Conservation (phyloP, 2,113 vertebrate species). For the Triplophysa tibetana region DNA sequence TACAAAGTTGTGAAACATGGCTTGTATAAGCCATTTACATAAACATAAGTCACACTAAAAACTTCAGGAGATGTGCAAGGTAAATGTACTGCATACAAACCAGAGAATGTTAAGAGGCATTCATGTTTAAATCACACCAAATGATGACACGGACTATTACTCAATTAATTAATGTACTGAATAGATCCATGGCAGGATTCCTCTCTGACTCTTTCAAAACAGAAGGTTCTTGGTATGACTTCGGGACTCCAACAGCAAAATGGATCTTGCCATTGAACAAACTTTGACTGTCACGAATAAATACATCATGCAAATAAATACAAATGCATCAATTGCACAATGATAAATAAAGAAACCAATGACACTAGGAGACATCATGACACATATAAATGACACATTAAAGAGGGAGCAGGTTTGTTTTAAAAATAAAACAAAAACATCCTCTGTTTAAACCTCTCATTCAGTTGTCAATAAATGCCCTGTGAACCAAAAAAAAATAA, state of each 20-base stretch:
- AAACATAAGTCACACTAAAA: background rate
- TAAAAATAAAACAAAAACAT: background rate
- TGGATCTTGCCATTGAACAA: background rate
- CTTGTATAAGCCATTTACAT: background rate
- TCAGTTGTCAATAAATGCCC: background rate
- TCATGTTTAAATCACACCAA: conserved; percentile 8
- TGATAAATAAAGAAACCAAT: background rate
- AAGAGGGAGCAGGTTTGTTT: background rate
- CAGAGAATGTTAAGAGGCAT: background rate
- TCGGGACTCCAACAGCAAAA: background rate
- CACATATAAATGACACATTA: conserved; percentile 3
- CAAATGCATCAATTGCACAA: background rate
- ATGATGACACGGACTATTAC: background rate
- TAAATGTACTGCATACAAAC: conserved; percentile 12
- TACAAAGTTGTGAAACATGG: background rate
- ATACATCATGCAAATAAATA: no score
- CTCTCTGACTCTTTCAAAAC: background rate
- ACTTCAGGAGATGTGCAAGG: conserved; percentile 16
- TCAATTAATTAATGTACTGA: background rate
- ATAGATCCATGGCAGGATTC: background rate
- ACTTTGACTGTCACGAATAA: background rate
- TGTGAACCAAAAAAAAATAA: background rate
- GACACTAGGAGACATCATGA: background rate
- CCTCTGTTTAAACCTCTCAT: background rate
- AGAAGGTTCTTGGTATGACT: no score